phyloP scores from a whole-genome alignment of 2,113 vertebrate genomes.

The Coreoperca whiteheadi region DNA sequence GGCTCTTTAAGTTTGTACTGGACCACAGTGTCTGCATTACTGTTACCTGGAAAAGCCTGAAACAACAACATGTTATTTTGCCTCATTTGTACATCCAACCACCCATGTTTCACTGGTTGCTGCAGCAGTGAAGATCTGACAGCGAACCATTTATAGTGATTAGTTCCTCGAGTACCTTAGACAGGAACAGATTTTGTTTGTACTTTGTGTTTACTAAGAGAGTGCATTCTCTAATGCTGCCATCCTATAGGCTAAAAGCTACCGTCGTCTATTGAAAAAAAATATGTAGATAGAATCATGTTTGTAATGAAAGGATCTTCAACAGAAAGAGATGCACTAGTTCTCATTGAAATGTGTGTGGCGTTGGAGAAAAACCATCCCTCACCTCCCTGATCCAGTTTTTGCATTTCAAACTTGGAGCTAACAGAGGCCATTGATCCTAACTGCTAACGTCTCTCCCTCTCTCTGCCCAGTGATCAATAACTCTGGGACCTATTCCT shows the following conservation, averaged over 20 bases:
- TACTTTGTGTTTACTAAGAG: too few species aligned
- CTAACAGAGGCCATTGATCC: constrained; percentile 60
- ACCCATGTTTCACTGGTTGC: not conserved
- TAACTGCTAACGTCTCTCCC: constrained; percentile 54
- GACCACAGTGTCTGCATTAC: constrained; percentile 78
- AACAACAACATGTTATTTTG: not conserved
- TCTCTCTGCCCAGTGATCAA: constrained; percentile 63
- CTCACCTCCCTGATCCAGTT: constrained; percentile 4
- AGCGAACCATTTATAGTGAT: not conserved
- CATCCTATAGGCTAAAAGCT: not conserved
- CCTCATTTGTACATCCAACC: not conserved
- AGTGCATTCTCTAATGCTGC: not conserved
- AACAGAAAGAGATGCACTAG: not conserved
- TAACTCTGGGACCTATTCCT: constrained; percentile 56
- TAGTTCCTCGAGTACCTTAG: not conserved
- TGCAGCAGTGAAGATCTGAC: not conserved
- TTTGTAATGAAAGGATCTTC: not conserved
- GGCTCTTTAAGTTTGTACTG: constrained; percentile 76
- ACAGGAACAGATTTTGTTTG: not conserved
- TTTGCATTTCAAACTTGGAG: constrained; percentile 50
- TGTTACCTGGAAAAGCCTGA: constrained; percentile 79
- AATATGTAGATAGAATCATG: not conserved
- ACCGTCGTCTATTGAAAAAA: not conserved
- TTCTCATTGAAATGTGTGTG: not conserved
- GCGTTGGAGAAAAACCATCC: not conserved